phyloP scores from a whole-genome alignment of 2,797 vertebrate genomes.

The Urosaurus nigricauda region DNA sequence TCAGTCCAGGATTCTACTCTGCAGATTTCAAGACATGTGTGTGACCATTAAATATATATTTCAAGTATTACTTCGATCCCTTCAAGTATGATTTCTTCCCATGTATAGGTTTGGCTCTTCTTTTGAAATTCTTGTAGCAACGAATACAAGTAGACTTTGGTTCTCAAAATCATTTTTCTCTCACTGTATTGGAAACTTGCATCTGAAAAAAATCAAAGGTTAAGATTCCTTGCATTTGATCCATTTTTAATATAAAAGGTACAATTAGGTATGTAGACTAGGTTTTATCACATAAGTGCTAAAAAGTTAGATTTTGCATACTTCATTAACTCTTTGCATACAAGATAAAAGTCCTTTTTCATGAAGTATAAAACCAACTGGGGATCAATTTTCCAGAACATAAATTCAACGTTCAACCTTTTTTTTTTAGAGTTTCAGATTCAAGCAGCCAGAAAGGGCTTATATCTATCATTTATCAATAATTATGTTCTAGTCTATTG shows the following conservation, averaged over 20 bases:
- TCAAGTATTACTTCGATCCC: no score
- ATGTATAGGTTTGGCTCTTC: background rate
- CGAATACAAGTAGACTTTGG: slow-evolving; percentile 55
- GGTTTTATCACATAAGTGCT: slow-evolving; percentile 64
- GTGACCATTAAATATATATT: no score
- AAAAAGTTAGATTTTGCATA: slow-evolving; percentile 78
- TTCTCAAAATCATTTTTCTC: slow-evolving; percentile 25
- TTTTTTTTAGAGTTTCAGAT: slow-evolving; percentile 74
- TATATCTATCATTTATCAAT: slow-evolving; percentile 67
- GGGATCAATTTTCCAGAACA: slow-evolving; percentile 88
- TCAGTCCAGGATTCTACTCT: no score
- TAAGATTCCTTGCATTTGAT: background rate
- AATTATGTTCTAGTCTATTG: slow-evolving; percentile 74
- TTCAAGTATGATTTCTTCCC: background rate
- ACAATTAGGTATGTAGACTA: slow-evolving; percentile 51
- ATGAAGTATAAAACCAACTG: slow-evolving; percentile 85
- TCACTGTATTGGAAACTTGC: slow-evolving; percentile 29
- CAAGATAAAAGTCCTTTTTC: slow-evolving; percentile 84
- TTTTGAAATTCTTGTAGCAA: slow-evolving; percentile 51
- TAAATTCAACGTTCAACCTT: slow-evolving; percentile 81
- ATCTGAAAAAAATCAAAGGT: slow-evolving; percentile 50
- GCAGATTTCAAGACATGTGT: no score
- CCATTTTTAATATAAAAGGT: slow-evolving; percentile 25
- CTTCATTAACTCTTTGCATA: slow-evolving; percentile 86
- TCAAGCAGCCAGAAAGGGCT: slow-evolving; percentile 72